Evolutionary conservation across 2,797 vertebrate genomes (phyloP).

Genomic region (Schizothorax lantsangensis): DNA sequence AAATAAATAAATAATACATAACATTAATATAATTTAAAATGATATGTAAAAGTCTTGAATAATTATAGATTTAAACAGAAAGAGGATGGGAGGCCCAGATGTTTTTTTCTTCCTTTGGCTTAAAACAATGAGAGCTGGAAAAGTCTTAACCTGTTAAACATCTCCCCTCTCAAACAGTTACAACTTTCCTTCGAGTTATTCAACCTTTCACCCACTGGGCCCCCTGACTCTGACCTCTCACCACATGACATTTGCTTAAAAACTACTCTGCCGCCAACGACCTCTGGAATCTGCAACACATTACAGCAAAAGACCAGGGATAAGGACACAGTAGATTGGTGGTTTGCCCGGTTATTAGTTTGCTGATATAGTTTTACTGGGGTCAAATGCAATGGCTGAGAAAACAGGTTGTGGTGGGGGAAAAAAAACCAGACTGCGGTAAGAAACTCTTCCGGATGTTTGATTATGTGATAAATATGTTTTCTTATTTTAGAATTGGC

Average conservation of each 20-base stretch:
- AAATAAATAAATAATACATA: neutral
- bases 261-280: constrained; percentile 77
- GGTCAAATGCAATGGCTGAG: constrained; percentile 73
- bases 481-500: constrained; percentile 26
- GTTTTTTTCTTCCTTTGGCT: constrained; percentile 35
- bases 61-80: constrained; percentile 23
- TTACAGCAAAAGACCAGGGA: constrained; percentile 70
- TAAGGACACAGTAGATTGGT: constrained; percentile 76
- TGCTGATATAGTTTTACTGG: constrained; percentile 78
- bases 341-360: constrained; percentile 74
- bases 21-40: neutral
- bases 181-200: constrained; percentile 86
- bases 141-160: constrained; percentile 74
- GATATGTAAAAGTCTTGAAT: neutral
- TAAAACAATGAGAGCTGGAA: constrained; percentile 56
- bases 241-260: constrained; percentile 84
- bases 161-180: constrained; percentile 78
- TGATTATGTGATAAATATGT: constrained; percentile 49
- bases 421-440: constrained; percentile 46
- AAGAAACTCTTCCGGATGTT: constrained; percentile 40
- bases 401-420: constrained; percentile 66
- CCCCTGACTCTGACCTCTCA: constrained; percentile 82
- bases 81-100: constrained; percentile 45
- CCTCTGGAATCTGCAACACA: constrained; percentile 85
- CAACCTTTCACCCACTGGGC: constrained; percentile 86